Percentiles rank a stretch among this genome's conserved stretches.
These are phyloP conservation scores for Spinibarbus caldwelli DNA, from an alignment of 2,797 vertebrate genomes.

Conservation along the genomic window DNA sequence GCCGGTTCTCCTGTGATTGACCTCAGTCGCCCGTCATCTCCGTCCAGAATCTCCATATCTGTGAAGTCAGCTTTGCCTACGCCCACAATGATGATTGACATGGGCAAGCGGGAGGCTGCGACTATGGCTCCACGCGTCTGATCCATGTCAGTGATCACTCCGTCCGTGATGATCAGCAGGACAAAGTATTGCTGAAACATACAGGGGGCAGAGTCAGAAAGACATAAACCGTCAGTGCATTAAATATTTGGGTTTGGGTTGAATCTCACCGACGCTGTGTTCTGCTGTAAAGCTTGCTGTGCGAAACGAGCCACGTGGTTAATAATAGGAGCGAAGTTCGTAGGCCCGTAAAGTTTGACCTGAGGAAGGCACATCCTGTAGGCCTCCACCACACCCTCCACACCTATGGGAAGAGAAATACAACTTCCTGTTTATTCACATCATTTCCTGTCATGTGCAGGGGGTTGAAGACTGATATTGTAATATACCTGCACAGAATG, in stretches of 20 bases:
- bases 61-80: conserved; percentile 92
- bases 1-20: conserved; percentile 84
- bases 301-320: conserved; percentile 90
- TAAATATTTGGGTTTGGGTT: not conserved
- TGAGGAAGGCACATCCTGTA: conserved; percentile 93
- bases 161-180: conserved; percentile 96
- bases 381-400: conserved; percentile 90
- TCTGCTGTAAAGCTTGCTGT: conserved; percentile 87
- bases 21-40: conserved; percentile 85
- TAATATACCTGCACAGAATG: conserved; percentile 88
- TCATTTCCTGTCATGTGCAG: not conserved
- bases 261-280: conserved; percentile 88
- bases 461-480: not conserved
- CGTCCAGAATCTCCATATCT: conserved; percentile 96
- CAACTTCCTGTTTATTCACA: conserved; percentile 1
- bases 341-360: conserved; percentile 93
- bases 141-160: conserved; percentile 97
- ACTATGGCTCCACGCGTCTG: conserved; percentile 91
- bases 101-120: conserved; percentile 90
- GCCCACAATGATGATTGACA: conserved; percentile 97
- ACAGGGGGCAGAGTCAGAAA: not conserved
- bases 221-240: not conserved
- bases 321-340: conserved; percentile 98
- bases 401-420: conserved; percentile 73
- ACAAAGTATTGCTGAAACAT: conserved; percentile 90